Evolutionary conservation across 2,113 vertebrate genomes (phyloP).

Genomic region (Grallaria varia): DNA sequence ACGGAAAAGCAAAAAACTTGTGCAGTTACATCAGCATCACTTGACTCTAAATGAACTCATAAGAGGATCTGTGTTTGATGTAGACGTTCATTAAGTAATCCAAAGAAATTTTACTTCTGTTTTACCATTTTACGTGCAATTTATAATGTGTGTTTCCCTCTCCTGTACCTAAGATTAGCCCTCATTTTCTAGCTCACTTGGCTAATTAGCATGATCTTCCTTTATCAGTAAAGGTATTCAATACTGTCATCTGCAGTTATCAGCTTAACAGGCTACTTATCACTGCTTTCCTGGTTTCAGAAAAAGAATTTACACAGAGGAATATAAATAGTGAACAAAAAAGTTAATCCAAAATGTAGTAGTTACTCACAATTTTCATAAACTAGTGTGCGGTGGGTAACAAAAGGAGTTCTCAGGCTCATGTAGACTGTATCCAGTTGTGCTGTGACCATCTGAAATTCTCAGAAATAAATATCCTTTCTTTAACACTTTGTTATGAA

Average conservation of each 20-base stretch:
- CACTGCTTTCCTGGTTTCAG: neutral
- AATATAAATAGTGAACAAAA: neutral
- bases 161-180: neutral
- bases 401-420: neutral
- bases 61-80: neutral
- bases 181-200: neutral
- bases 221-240: neutral
- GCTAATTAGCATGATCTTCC: neutral
- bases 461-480: neutral
- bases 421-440: neutral
- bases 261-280: neutral
- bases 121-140: neutral
- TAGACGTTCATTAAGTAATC: neutral
- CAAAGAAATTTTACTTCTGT: neutral
- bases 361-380: neutral
- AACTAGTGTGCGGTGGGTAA: neutral
- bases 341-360: neutral
- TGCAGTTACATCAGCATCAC: neutral
- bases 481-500: neutral
- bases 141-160: neutral
- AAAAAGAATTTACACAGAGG: neutral
- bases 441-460: neutral
- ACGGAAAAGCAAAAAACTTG: neutral
- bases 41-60: neutral
- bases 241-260: neutral